These are phyloP conservation scores for Bujurquina vittata DNA, from an alignment of 2,113 vertebrate species.

Conservation along the genomic window DNA sequence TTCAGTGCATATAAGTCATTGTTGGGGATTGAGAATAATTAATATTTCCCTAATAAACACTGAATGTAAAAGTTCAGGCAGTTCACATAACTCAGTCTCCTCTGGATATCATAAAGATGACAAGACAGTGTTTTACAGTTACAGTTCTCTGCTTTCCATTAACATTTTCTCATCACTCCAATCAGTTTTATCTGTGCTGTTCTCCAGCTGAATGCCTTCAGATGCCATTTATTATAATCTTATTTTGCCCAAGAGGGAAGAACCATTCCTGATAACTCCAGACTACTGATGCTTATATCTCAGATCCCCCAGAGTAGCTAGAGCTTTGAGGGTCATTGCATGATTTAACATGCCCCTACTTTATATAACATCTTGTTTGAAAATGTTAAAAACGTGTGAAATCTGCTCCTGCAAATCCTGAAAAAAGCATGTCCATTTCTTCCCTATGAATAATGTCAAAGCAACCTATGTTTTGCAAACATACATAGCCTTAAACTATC, in stretches of 20 bases:
- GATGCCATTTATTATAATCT: not conserved
- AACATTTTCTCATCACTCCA: not conserved
- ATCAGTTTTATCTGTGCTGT: not conserved
- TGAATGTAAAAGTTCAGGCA: not conserved
- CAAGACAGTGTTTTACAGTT: not conserved
- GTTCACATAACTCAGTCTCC: not conserved
- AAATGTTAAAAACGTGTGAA: not conserved
- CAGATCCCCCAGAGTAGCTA: not conserved
- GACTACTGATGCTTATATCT: not conserved
- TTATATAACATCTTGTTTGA: not conserved
- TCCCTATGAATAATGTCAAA: not conserved
- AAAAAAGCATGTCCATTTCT: not conserved
- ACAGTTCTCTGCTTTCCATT: not conserved
- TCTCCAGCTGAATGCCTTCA: not conserved
- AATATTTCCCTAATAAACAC: not conserved
- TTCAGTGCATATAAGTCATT: not conserved
- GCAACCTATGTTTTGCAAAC: not conserved
- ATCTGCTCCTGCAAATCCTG: not conserved
- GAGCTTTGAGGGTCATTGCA: not conserved
- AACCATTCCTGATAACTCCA: not conserved
- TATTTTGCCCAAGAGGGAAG: slow-evolving; percentile 6
- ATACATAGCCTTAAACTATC: not conserved
- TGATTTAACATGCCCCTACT: not conserved
- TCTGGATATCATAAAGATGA: not conserved
- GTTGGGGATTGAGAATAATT: not conserved